Evolutionary conservation across 2,113 vertebrate species (phyloP).

Genomic region (Dolichallabes microphthalmus): DNA sequence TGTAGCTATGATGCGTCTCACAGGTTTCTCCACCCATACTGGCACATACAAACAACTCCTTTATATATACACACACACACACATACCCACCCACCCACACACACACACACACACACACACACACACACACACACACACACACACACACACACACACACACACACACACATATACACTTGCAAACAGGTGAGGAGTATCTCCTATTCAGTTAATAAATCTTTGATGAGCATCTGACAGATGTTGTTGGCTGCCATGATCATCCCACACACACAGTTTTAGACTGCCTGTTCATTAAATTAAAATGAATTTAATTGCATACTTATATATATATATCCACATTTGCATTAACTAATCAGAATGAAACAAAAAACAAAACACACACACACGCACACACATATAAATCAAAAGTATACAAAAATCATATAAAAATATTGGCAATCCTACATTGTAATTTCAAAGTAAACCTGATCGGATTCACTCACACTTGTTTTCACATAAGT

Average conservation of each 20-base stretch:
- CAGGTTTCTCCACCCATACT: conserved; percentile 69
- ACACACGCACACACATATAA: neutral
- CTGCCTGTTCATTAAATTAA: neutral
- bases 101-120: conserved; percentile 12
- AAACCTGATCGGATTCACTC: too few species aligned
- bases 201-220: conserved; percentile 9
- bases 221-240: neutral
- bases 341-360: neutral
- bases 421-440: neutral
- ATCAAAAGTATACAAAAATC: neutral
- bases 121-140: conserved; percentile 7
- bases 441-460: too few species aligned
- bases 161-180: too few species aligned
- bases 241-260: neutral
- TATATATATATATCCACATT: neutral
- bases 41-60: conserved; percentile 65
- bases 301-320: neutral
- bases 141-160: too few species aligned
- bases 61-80: conserved; percentile 59
- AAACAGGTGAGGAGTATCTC: neutral
- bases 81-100: conserved; percentile 36
- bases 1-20: conserved; percentile 72
- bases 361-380: neutral
- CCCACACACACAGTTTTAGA: neutral
- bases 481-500: neutral